Base-by-base conservation (phyloP, 2,888 invertebrate genomes). In the Xylota segnis region DNA sequence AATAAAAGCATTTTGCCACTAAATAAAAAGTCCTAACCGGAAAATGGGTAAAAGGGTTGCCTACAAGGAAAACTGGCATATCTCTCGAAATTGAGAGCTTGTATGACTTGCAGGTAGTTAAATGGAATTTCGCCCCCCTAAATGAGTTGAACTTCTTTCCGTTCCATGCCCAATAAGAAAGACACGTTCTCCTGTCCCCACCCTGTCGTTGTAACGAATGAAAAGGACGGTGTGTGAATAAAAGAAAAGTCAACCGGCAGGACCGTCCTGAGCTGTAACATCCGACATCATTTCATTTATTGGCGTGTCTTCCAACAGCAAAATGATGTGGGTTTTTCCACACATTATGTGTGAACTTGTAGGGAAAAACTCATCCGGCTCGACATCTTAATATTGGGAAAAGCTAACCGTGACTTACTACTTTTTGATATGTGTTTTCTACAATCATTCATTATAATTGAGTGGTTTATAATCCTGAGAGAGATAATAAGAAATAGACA, bases 71-170 rank as follows among this genome's bases (percentile, higher is more conserved):
- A 32, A 50, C 7, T 9, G 23, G 16, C 14, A 63, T 47, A 61
- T 56, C 45, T 43, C n/a, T 66, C 23, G 45, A 78, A 54, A 70
- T 56, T 54, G 61, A 70, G 70, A 71, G 12, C 66, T 70, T 75
- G 58, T 66, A 81, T 84, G 84, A 84, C 84, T 84, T 84, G 84
- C 79, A 84, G 75, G 75, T 79, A 65, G 70, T 81, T 75, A 84
- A 84, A 59, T 84, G 75, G 84, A 71, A 75, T 82, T 76, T 37
- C 14, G n/a, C 14, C 12, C 27, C 68, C 83, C 27, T 27, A 52
- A 71, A 71, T 76, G 84, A 75, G 52, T 65, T 81, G 75, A 70
- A 68, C 18, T 29, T 58, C 18, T 23, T 47, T 65, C 66, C 59
- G 7, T 56, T 10, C 58, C 47, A 40, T 45, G 34, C 27, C 34